Base-by-base conservation (phyloP, 53 echinoderm and acorn worm species). In the Luidia sarsii region DNA sequence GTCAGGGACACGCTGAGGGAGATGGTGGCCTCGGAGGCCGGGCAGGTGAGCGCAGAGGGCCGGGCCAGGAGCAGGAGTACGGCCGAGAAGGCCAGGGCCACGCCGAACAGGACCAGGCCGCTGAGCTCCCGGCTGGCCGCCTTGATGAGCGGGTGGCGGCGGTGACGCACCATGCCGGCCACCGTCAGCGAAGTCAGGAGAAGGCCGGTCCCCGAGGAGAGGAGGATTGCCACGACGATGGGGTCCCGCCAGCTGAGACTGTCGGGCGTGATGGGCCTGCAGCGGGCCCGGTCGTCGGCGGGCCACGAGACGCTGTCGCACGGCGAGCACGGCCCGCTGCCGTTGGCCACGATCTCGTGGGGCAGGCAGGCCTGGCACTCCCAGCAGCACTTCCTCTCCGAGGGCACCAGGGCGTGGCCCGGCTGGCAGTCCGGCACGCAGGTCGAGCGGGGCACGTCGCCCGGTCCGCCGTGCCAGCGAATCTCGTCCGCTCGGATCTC, bases 111-210 rank as follows among this genome's bases (percentile, higher is more conserved):
- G 19, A 88, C 72, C 39, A 91, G 80, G 25, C 43, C 64, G 65
- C 87, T 82, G 1, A 91, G 81, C 61, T 91, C 91, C 11, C 91
- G 84, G 53, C 91, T 91, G 16, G 88, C 79, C 32, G 91, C 91
- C 34, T 91, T 91, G 38, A 91, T 84, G 27, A 91, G 71, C 38
- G 80, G 19, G 37, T 80, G 70, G 37, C 65, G 25, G 0, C 71
- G 48, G 64, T 88, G 73, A 30, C 60, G 24, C 2, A 38, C 11
- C 13, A 84, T 18, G 18, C 84, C 72, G n/a, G 22, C 48, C 11
- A 38, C 65, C 9, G 84, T 73, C 39, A 84, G 2, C 36, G 24
- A 22, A 4, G 65, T 19, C 36, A 84, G 45, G 14, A 52, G 37
- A 7, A 84, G 64, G 35, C 84, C 73, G 6, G 38, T 0, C 28